Conservation (phyloP, 2,797 vertebrate species). For the Atherinosoma microstoma region DNA sequence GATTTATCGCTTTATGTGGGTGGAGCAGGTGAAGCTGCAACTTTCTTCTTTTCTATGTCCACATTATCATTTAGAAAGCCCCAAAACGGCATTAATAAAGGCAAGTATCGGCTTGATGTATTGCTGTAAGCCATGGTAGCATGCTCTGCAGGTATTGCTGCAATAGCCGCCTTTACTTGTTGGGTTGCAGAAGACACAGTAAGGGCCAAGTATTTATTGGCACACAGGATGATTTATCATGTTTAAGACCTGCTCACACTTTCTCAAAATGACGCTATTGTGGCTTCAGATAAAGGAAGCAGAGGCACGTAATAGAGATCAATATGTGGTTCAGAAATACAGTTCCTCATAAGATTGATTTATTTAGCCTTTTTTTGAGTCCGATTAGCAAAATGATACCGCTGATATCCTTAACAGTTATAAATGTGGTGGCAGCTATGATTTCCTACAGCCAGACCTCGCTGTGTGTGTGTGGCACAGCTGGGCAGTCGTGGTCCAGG, state of each 20-base stretch:
- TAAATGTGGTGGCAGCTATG: constrained; percentile 15
- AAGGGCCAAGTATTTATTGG: constrained; percentile 32
- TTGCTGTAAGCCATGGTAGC: constrained; percentile 8
- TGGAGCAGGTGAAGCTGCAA: neutral
- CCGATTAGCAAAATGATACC: neutral
- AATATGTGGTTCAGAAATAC: neutral
- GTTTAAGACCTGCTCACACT: constrained; percentile 18
- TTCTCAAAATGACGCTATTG: constrained; percentile 24
- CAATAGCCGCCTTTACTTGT: constrained; percentile 7
- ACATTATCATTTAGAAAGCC: constrained; percentile 12
- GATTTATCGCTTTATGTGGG: constrained; percentile 27
- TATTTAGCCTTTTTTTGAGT: neutral
- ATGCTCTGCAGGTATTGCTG: neutral
- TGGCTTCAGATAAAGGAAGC: constrained; percentile 19
- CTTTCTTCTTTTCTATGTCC: constrained; percentile 1
- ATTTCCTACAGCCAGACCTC: constrained; percentile 34
- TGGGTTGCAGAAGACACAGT: constrained; percentile 5
- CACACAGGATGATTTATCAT: constrained; percentile 2
- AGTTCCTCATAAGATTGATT: neutral
- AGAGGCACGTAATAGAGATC: constrained; percentile 8
- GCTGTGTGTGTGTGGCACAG: constrained; percentile 48
- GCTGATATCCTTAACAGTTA: constrained; percentile 12
- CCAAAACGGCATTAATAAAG: constrained; percentile 15
- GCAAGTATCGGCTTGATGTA: constrained; percentile 1
- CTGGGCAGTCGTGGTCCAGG: constrained; percentile 60